phyloP scores from a whole-genome alignment of 2,113 vertebrate genomes.

The Pachycephala philippinensis region DNA sequence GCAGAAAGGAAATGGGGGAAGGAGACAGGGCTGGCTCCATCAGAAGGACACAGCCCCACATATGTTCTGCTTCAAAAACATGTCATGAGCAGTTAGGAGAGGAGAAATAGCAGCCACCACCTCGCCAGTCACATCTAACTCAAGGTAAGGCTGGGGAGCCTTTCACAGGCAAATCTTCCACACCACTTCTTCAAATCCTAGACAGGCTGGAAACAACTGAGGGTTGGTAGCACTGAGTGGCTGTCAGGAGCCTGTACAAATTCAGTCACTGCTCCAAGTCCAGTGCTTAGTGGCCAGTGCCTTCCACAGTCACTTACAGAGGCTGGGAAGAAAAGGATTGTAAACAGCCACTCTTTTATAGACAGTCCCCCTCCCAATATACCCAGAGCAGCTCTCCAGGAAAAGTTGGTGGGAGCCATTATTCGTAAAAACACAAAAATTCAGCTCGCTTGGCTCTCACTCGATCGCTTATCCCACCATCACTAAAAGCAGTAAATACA shows the following conservation, averaged over 20 bases:
- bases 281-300: no score
- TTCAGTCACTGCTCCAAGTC: background rate
- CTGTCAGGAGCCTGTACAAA: accelerated
- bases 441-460: background rate
- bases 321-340: background rate
- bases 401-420: background rate
- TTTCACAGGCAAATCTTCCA: background rate
- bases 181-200: background rate
- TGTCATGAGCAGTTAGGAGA: conserved; percentile 11
- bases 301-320: background rate
- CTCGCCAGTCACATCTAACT: background rate
- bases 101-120: conserved; percentile 36
- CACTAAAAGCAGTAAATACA: background rate
- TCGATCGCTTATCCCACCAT: background rate
- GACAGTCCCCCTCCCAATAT: background rate
- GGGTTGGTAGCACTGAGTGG: accelerated
- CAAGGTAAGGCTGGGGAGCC: background rate
- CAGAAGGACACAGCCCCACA: background rate
- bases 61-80: conserved; percentile 3
- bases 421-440: background rate
- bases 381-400: accelerated
- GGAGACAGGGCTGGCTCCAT: conserved; percentile 23
- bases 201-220: background rate
- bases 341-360: background rate
- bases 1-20: conserved; percentile 1